Conservation (phyloP, 2,113 vertebrate genomes). For the Anguilla japonica region DNA sequence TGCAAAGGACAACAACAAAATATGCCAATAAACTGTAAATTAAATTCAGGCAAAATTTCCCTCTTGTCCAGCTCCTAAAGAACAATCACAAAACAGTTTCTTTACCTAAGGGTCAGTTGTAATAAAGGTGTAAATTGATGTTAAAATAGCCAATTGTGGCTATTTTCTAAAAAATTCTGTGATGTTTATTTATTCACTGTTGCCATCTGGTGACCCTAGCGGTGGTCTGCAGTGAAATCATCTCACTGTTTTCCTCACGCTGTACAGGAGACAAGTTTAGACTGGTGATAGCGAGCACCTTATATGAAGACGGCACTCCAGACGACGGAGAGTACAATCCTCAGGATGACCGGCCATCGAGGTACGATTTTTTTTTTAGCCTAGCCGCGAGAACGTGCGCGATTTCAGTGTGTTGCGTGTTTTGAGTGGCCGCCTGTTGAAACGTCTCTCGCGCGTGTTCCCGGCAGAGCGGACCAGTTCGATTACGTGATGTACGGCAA, state of each 20-base stretch:
- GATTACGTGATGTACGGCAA: slow-evolving; percentile 99
- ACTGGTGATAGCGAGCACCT: slow-evolving; percentile 92
- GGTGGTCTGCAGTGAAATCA: too few species aligned
- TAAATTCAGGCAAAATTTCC: too few species aligned
- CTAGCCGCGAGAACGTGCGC: not conserved
- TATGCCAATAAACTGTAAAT: too few species aligned
- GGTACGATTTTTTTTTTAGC: slow-evolving; percentile 60
- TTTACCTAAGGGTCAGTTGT: too few species aligned
- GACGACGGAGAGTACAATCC: slow-evolving; percentile 98
- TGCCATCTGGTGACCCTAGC: too few species aligned
- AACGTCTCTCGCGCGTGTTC: not conserved
- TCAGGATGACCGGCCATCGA: slow-evolving; percentile 90
- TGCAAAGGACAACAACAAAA: too few species aligned
- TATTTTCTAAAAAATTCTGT: too few species aligned
- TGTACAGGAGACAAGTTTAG: slow-evolving; percentile 91
- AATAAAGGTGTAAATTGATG: too few species aligned
- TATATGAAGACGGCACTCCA: slow-evolving; percentile 95
- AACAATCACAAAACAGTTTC: too few species aligned
- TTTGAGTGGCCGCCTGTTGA: not conserved
- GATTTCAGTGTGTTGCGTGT: not conserved
- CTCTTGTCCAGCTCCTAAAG: too few species aligned
- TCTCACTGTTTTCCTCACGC: slow-evolving; percentile 10
- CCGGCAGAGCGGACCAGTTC: slow-evolving; percentile 90
- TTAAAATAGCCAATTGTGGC: too few species aligned
- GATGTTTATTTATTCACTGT: too few species aligned